Percentiles rank a stretch among this genome's conserved stretches.
These are phyloP conservation scores for Pollenia amentaria DNA, from an alignment of 2,888 invertebrate species.

Conservation along the genomic window DNA sequence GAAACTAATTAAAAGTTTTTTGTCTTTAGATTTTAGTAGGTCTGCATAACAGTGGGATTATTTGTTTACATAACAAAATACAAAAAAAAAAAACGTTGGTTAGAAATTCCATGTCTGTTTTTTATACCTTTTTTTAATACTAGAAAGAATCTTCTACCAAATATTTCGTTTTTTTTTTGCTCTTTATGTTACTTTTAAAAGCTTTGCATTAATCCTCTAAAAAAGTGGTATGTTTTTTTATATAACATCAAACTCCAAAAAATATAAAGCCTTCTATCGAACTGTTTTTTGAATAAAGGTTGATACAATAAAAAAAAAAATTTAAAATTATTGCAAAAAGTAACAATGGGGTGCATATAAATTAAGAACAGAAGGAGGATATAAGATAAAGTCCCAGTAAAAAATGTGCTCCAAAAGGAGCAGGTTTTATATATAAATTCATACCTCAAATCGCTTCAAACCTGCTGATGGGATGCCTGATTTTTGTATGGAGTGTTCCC, in stretches of 20 bases:
- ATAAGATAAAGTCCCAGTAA: too few relatives aligned
- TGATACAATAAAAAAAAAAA: conserved; percentile 32
- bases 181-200: conserved; percentile 20
- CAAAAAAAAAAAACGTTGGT: conserved; percentile 17
- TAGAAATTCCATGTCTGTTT: conserved; percentile 43
- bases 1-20: conserved; percentile 11
- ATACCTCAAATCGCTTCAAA: too few relatives aligned
- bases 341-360: not conserved
- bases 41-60: conserved; percentile 44
- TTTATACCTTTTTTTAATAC: conserved; percentile 38
- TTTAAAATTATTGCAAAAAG: conserved; percentile 37
- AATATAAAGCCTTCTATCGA: conserved; percentile 25
- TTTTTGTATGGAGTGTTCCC: too few relatives aligned
- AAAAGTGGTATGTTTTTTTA: conserved; percentile 16
- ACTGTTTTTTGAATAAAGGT: conserved; percentile 40
- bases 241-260: too few relatives aligned
- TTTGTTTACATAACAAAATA: conserved; percentile 9
- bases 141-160: not conserved
- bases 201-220: conserved; percentile 31
- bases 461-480: too few relatives aligned
- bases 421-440: too few relatives aligned
- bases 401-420: too few relatives aligned
- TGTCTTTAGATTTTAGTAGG: not conserved
- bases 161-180: conserved; percentile 26
- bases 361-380: too few relatives aligned